phyloP scores from a whole-genome alignment of 2,113 vertebrate genomes.

The Aythya baeri region DNA sequence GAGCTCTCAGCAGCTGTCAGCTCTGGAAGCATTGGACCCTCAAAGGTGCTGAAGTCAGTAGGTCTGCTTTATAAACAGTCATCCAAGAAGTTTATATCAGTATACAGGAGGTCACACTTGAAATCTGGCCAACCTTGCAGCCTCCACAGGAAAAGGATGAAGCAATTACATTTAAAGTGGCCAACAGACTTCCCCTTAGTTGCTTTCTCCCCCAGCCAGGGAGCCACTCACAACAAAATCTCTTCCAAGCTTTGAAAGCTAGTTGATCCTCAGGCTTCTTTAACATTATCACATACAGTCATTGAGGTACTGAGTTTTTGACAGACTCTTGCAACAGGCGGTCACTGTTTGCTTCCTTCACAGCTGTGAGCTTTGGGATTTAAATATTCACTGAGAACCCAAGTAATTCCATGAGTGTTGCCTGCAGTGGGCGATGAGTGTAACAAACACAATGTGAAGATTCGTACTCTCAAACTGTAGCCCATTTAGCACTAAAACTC shows the following conservation, averaged over 20 bases:
- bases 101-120: not conserved
- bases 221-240: not conserved
- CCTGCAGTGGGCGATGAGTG: not conserved
- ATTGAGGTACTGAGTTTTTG: not conserved
- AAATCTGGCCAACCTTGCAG: not conserved
- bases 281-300: not conserved
- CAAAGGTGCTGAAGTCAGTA: not conserved
- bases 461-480: accelerated
- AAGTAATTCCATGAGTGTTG: accelerated
- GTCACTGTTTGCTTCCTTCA: not conserved
- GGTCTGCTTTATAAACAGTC: not conserved
- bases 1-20: not conserved
- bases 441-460: not conserved
- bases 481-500: not conserved
- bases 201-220: not conserved
- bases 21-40: not conserved
- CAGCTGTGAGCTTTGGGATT: not conserved
- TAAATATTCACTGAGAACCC: not conserved
- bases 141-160: not conserved
- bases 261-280: not conserved
- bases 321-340: not conserved
- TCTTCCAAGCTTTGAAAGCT: not conserved
- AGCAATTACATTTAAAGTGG: not conserved
- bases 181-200: not conserved
- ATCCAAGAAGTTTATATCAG: not conserved